A percentile compares a stretch with the other conserved stretches of the same genome.
These are phyloP conservation scores for Trichopoda pennipes DNA, from an alignment of 2,888 invertebrate species.

Conservation along the genomic window DNA sequence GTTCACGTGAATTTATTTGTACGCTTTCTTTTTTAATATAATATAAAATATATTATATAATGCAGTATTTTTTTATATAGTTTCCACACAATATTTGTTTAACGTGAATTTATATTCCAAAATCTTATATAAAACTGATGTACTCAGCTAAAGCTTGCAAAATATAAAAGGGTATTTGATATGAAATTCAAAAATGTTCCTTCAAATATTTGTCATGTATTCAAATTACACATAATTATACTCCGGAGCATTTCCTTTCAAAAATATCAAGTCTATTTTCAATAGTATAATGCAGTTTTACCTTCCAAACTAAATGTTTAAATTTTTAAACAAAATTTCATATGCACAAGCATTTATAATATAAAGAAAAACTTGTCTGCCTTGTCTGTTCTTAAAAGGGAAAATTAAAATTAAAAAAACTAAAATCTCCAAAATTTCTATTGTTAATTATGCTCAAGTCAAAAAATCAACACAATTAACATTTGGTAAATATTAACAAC, in stretches of 20 bases:
- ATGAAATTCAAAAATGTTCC: neutral
- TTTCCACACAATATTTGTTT: neutral
- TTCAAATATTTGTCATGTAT: constrained; percentile 48
- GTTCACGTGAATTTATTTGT: no score
- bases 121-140: neutral
- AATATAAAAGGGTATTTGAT: neutral
- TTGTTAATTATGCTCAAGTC: constrained; percentile 63
- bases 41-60: no score
- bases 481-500: constrained; percentile 64
- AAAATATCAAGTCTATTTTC: constrained; percentile 6
- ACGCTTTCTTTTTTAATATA: no score
- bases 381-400: neutral
- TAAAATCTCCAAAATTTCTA: constrained; percentile 28
- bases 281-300: constrained; percentile 1
- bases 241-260: neutral
- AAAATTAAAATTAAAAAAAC: neutral
- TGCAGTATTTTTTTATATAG: neutral
- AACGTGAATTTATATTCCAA: constrained; percentile 4
- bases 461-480: constrained; percentile 68
- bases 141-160: no score
- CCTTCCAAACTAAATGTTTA: constrained; percentile 43
- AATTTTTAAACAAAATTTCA: constrained; percentile 14
- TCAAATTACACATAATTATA: constrained; percentile 16
- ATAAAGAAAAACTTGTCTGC: constrained; percentile 7
- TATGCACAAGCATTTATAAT: constrained; percentile 9